These are phyloP conservation scores for Apamea crenata DNA, from an alignment of 2,888 invertebrate species.

Conservation along the genomic window DNA sequence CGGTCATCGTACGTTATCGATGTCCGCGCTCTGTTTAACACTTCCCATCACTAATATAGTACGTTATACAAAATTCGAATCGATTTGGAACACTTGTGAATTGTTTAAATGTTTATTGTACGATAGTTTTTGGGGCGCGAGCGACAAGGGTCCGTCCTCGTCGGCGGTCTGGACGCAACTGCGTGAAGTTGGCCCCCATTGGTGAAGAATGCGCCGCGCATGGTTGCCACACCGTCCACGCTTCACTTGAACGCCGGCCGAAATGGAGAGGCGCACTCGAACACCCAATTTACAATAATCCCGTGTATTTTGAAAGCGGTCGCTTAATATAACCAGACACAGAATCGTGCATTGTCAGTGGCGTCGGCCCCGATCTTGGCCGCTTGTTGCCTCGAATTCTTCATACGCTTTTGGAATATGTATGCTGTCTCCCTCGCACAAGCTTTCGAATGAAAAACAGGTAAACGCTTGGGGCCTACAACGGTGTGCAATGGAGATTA, in stretches of 20 bases:
- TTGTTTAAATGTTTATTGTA: constrained; percentile 85
- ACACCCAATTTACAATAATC: constrained; percentile 78
- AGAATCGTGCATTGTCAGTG: constrained; percentile 88
- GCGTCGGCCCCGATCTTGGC: constrained; percentile 87
- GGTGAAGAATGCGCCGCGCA: constrained; percentile 90
- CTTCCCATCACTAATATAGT: constrained; percentile 82
- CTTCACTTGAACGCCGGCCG: constrained; percentile 81
- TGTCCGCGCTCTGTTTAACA: constrained; percentile 67
- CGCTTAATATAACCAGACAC: constrained; percentile 88
- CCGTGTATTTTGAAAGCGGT: constrained; percentile 75
- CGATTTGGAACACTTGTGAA: constrained; percentile 82
- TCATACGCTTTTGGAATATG: constrained; percentile 85
- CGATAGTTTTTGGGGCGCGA: constrained; percentile 82
- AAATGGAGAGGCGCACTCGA: constrained; percentile 79
- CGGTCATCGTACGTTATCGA: constrained; percentile 84
- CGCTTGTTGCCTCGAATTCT: constrained; percentile 82
- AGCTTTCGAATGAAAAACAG: constrained; percentile 85
- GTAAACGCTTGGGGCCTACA: constrained; percentile 82
- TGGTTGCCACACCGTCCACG: constrained; percentile 88
- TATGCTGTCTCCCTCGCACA: constrained; percentile 81
- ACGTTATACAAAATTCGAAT: constrained; percentile 73
- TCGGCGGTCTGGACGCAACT: constrained; percentile 85
- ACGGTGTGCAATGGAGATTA: constrained; percentile 76
- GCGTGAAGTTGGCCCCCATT: constrained; percentile 87
- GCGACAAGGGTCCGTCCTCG: constrained; percentile 81